These are phyloP conservation scores for Euwallacea fornicatus DNA, from an alignment of 1,140 invertebrate genomes.

Conservation along the genomic window DNA sequence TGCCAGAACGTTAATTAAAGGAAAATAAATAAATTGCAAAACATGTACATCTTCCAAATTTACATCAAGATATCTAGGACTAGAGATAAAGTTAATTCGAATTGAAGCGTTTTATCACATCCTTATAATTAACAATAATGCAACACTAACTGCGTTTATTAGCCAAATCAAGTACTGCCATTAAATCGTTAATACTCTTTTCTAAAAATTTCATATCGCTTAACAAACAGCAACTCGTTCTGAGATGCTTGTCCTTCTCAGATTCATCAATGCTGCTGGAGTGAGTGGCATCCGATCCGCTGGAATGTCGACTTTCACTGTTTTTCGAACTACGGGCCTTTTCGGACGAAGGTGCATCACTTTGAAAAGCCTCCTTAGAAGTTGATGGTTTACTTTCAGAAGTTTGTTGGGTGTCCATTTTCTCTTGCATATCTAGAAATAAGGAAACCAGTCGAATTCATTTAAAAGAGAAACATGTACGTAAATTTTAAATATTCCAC, in stretches of 20 bases:
- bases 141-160: background rate
- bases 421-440: too few relatives aligned
- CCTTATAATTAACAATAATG: background rate
- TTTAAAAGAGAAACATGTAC: too few relatives aligned
- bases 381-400: slow-evolving; percentile 4
- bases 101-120: slow-evolving; percentile 4
- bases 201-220: background rate
- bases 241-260: background rate
- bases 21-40: too few relatives aligned
- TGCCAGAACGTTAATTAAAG: too few relatives aligned
- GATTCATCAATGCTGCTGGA: background rate
- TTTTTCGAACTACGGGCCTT: background rate
- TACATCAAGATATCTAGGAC: too few relatives aligned
- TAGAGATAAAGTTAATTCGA: background rate
- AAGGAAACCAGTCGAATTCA: too few relatives aligned
- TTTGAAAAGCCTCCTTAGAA: background rate
- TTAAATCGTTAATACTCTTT: slow-evolving; percentile 4
- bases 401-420: background rate
- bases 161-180: background rate
- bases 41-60: too few relatives aligned
- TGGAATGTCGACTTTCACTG: background rate
- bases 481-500: too few relatives aligned
- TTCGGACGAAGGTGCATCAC: background rate
- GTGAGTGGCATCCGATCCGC: slow-evolving; percentile 4
- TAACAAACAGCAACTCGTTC: background rate